phyloP scores from a whole-genome alignment of 1,140 invertebrate genomes.

The Potamilus streckersoni region DNA sequence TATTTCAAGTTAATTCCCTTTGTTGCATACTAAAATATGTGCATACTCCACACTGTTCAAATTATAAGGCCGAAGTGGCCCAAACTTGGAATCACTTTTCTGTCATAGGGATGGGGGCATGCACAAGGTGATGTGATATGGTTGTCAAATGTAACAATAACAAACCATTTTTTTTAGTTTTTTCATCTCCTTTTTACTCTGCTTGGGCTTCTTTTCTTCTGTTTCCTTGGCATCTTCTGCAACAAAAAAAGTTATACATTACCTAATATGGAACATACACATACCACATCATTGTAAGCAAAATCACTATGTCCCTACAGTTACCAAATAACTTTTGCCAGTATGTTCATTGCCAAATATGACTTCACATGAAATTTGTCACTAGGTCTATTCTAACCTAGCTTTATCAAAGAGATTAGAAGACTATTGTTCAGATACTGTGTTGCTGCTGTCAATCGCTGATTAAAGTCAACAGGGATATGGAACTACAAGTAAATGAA shows the following conservation, averaged over 20 bases:
- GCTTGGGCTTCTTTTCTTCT: slow-evolving; percentile 69
- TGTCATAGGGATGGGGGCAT: no score
- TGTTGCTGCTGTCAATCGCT: no score
- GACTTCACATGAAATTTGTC: no score
- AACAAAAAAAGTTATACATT: not conserved
- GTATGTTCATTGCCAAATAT: not conserved
- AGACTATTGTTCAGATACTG: no score
- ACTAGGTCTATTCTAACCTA: no score
- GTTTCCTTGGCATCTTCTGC: slow-evolving; percentile 32
- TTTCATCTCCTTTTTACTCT: slow-evolving; percentile 95
- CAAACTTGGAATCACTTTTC: not conserved
- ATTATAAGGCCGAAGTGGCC: not conserved
- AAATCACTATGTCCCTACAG: no score
- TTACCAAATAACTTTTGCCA: not conserved
- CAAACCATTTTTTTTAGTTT: slow-evolving; percentile 85
- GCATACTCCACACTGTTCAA: not conserved
- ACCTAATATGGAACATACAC: not conserved
- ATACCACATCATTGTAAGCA: not conserved
- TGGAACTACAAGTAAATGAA: no score
- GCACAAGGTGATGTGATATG: not conserved
- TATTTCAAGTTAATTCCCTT: no score
- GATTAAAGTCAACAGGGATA: no score
- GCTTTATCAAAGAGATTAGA: no score
- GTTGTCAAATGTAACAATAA: slow-evolving; percentile 1
- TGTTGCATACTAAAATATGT: not conserved